Evolutionary conservation across 2,888 invertebrate species (phyloP).

Genomic region (Acanthacorydalis orientalis): DNA sequence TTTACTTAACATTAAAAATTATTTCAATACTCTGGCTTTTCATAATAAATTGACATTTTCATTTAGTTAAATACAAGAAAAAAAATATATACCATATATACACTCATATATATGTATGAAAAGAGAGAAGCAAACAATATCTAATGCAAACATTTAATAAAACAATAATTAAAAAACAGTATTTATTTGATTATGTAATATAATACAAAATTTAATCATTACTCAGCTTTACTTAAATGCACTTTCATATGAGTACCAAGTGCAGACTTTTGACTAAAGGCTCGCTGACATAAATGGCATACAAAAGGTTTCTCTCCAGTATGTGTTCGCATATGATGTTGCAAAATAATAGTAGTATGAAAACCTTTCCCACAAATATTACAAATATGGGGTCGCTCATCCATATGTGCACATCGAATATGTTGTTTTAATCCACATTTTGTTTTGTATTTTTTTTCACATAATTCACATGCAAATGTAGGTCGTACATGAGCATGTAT

Average conservation of each 20-base stretch:
- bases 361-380: background rate
- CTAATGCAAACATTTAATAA: too few species aligned
- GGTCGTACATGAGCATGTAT: background rate
- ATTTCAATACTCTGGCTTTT: too few species aligned
- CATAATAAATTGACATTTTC: too few species aligned
- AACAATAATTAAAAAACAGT: too few species aligned
- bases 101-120: too few species aligned
- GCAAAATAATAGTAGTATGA: background rate
- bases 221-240: background rate
- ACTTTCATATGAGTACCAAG: conserved; percentile 1
- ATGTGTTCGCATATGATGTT: conserved; percentile 1
- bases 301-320: background rate
- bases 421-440: background rate
- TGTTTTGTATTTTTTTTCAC: background rate
- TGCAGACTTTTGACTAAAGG: background rate
- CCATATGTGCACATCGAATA: conserved; percentile 1
- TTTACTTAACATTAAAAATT: too few species aligned
- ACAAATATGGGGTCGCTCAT: conserved; percentile 1
- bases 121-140: too few species aligned
- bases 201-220: too few species aligned
- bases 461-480: background rate
- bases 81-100: too few species aligned
- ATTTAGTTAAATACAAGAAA: too few species aligned
- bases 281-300: background rate
- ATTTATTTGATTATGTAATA: too few species aligned